phyloP scores from a whole-genome alignment of 2,888 invertebrate species.

The Empis livida region DNA sequence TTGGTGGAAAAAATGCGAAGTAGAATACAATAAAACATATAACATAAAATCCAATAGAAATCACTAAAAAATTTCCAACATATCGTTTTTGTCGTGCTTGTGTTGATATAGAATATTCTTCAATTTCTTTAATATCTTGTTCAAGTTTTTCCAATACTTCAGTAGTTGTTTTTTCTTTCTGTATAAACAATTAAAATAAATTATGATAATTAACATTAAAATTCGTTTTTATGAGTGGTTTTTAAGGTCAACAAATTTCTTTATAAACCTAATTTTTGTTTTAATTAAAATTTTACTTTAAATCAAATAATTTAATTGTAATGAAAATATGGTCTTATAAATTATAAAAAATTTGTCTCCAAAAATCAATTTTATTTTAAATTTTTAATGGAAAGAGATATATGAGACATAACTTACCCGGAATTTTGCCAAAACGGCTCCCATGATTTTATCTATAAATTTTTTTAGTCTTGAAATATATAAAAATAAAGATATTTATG shows the following conservation, averaged over 20 bases:
- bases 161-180: conserved; percentile 41
- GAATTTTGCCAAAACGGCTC: conserved; percentile 52
- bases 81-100: conserved; percentile 70
- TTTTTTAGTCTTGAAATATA: too few relatives aligned
- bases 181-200: conserved; percentile 13
- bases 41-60: conserved; percentile 57
- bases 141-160: conserved; percentile 57
- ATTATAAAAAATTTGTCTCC: too few relatives aligned
- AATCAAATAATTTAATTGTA: too few relatives aligned
- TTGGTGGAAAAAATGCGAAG: conserved; percentile 66
- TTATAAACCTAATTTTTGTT: too few relatives aligned
- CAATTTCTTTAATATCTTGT: conserved; percentile 65
- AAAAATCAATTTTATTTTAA: too few relatives aligned
- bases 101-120: conserved; percentile 65
- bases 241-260: too few relatives aligned
- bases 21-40: conserved; percentile 61
- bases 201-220: background rate
- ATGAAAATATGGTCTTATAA: too few relatives aligned
- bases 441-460: conserved; percentile 36
- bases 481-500: too few relatives aligned
- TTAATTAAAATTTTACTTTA: too few relatives aligned
- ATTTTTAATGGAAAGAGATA: too few relatives aligned
- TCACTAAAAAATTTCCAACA: conserved; percentile 60
- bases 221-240: background rate
- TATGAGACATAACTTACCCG: conserved; percentile 40